A percentile compares a stretch with the other conserved stretches of the same genome.
These are phyloP conservation scores for Coregonus clupeaformis DNA, from an alignment of 2,113 vertebrate genomes.

Conservation along the genomic window DNA sequence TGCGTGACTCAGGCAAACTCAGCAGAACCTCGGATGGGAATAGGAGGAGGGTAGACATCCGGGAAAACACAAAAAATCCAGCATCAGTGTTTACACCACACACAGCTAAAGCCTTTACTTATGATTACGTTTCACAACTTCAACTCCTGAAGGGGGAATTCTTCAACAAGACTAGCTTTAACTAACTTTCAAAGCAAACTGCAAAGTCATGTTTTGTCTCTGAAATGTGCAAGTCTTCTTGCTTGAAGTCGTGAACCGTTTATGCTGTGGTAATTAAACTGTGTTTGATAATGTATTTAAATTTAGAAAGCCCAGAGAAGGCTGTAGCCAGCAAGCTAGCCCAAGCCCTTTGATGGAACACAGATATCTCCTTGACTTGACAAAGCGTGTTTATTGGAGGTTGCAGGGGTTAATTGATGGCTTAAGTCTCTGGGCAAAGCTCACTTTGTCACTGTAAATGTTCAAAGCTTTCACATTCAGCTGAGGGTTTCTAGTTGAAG, in stretches of 20 bases:
- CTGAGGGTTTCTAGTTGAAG: neutral
- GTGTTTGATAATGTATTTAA: neutral
- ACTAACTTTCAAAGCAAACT: conserved; percentile 28
- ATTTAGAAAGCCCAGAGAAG: neutral
- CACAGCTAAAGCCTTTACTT: no score
- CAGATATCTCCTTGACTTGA: neutral
- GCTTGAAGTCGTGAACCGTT: neutral
- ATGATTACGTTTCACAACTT: no score
- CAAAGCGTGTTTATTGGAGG: conserved; percentile 17
- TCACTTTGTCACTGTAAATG: conserved; percentile 3
- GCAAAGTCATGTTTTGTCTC: conserved; percentile 7
- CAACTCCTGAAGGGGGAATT: neutral
- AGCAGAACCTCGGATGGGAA: neutral
- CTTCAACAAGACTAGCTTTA: neutral
- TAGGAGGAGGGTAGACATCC: neutral
- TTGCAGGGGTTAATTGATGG: conserved; percentile 17
- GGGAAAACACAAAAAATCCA: neutral
- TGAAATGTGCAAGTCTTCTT: neutral
- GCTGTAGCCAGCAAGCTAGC: neutral
- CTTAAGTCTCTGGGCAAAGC: conserved; percentile 8
- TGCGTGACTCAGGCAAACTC: neutral
- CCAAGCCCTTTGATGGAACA: neutral
- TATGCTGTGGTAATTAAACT: neutral
- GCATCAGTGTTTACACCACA: neutral
- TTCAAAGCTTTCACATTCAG: neutral